phyloP scores from a whole-genome alignment of 2,113 vertebrate genomes.

The Brachypteracias leptosomus region DNA sequence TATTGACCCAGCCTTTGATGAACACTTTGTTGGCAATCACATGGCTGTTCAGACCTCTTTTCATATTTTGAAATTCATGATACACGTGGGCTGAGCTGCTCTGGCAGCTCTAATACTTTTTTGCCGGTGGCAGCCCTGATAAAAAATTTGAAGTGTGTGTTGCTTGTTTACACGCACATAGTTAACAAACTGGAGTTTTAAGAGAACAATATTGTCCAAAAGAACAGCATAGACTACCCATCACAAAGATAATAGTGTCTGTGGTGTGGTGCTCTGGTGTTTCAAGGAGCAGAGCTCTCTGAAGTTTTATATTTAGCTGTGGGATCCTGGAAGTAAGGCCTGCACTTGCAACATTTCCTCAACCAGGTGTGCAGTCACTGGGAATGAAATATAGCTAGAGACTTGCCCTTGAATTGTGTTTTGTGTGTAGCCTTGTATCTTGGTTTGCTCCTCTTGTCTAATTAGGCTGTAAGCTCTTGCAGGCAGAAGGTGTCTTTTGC shows the following conservation, averaged over 20 bases:
- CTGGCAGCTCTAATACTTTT: neutral
- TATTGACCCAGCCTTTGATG: neutral
- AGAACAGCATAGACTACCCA: neutral
- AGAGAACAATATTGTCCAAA: neutral
- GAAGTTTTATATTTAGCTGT: neutral
- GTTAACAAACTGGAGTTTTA: neutral
- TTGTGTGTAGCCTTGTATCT: neutral
- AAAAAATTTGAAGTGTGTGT: neutral
- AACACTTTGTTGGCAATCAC: neutral
- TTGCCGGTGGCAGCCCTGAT: neutral
- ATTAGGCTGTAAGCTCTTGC: neutral
- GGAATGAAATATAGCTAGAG: neutral
- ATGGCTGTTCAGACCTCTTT: neutral
- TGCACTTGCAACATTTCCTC: neutral
- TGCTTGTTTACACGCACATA: rapidly evolving
- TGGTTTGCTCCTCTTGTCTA: neutral
- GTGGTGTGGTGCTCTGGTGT: neutral
- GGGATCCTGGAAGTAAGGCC: neutral
- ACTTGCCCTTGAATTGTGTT: neutral
- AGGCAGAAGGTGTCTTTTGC: neutral
- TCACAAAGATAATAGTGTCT: neutral
- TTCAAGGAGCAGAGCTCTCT: neutral
- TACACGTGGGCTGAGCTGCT: neutral
- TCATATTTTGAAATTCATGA: neutral
- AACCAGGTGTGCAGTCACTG: neutral